phyloP scores from a whole-genome alignment of 2,113 vertebrate genomes.

The Casuarius casuarius region DNA sequence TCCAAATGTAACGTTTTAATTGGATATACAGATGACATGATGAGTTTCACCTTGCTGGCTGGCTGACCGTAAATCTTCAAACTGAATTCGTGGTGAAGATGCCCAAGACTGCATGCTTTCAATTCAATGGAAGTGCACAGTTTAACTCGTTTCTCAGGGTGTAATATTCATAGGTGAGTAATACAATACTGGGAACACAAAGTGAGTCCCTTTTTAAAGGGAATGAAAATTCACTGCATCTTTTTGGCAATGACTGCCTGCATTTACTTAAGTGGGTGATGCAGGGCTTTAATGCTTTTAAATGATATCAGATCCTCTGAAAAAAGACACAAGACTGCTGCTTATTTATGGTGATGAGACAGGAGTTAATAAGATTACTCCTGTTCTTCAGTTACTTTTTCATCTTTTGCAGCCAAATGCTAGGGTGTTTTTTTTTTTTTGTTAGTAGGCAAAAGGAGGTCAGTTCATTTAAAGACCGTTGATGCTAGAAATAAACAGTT shows the following conservation, averaged over 20 bases:
- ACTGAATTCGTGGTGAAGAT: conserved; percentile 18
- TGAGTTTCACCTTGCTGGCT: conserved; percentile 44
- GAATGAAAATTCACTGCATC: conserved; percentile 61
- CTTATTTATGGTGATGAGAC: conserved; percentile 73
- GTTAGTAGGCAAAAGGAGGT: conserved; percentile 59
- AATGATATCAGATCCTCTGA: conserved; percentile 69
- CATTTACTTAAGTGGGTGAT: conserved; percentile 70
- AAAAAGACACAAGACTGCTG: conserved; percentile 69
- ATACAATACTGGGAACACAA: conserved; percentile 56
- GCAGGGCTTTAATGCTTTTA: conserved; percentile 65
- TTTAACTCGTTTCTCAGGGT: conserved; percentile 32
- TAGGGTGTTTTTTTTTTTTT: background rate
- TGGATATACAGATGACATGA: conserved; percentile 27
- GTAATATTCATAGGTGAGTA: conserved; percentile 58
- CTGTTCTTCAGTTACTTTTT: conserved; percentile 69
- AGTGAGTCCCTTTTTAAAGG: conserved; percentile 64
- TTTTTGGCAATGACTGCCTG: conserved; percentile 58
- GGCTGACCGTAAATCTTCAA: background rate
- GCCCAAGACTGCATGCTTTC: background rate
- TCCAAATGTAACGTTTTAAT: conserved; percentile 20
- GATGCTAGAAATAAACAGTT: conserved; percentile 57
- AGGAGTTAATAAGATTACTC: conserved; percentile 74
- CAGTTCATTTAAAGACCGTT: conserved; percentile 50
- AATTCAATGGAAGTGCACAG: conserved; percentile 17
- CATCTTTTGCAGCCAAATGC: conserved; percentile 65